Conservation (phyloP, 2,888 invertebrate genomes). For the Platycheirus rosarum region DNA sequence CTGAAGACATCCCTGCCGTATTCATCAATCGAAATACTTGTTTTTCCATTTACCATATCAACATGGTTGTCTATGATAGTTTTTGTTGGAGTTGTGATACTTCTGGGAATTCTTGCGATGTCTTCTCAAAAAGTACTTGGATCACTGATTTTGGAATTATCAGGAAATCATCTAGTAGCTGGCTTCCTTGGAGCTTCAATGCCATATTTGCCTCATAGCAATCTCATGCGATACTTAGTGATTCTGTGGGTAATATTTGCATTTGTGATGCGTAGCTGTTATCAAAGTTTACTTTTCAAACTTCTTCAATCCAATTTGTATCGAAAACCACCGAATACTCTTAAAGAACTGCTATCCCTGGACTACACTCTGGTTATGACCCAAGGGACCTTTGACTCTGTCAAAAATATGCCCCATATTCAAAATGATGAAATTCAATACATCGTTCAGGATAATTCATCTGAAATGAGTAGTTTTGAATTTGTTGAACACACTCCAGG, state of each 20-base stretch:
- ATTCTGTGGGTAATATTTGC: constrained; percentile 73
- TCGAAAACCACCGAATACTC: constrained; percentile 67
- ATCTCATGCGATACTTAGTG: constrained; percentile 57
- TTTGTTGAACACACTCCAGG: constrained; percentile 28
- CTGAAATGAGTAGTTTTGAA: constrained; percentile 23
- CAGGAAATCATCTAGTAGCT: constrained; percentile 1
- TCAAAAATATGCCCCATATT: constrained; percentile 53
- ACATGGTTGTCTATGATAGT: constrained; percentile 75
- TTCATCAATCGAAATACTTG: constrained; percentile 74
- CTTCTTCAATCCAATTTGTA: constrained; percentile 72
- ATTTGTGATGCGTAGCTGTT: constrained; percentile 74
- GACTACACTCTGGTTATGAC: constrained; percentile 73
- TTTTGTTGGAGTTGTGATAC: constrained; percentile 49
- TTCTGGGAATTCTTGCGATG: constrained; percentile 29
- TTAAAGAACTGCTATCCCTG: constrained; percentile 56
- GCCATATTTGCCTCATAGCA: constrained; percentile 54
- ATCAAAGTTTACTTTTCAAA: constrained; percentile 75
- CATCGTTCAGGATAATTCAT: constrained; percentile 55
- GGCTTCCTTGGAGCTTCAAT: constrained; percentile 54
- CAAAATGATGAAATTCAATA: constrained; percentile 40
- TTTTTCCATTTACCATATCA: constrained; percentile 72
- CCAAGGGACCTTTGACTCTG: constrained; percentile 52
- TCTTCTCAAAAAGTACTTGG: constrained; percentile 2
- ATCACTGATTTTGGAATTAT: constrained; percentile 20
- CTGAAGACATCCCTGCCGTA: constrained; percentile 61